phyloP scores from a whole-genome alignment of 1,140 invertebrate species.

The Anastatus disparis region DNA sequence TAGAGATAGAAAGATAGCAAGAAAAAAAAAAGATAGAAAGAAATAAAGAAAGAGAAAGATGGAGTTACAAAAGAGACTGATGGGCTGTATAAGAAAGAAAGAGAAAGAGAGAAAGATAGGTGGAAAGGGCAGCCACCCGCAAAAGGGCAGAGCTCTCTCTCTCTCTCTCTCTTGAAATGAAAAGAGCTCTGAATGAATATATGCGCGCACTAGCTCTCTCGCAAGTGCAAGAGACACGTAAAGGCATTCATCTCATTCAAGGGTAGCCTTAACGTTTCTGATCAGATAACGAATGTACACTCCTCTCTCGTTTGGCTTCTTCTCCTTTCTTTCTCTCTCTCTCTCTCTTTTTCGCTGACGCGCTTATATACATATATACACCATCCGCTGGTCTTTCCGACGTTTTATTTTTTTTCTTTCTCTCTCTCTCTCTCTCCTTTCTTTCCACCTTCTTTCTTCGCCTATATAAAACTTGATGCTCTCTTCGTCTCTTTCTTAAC shows the following conservation, averaged over 20 bases:
- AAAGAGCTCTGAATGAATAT: slow-evolving; percentile 60
- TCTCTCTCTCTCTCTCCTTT: slow-evolving; percentile 25
- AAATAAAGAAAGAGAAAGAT: background rate
- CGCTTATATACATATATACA: background rate
- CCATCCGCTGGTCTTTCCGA: slow-evolving; percentile 36
- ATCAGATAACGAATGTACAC: slow-evolving; percentile 66
- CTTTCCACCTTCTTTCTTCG: background rate
- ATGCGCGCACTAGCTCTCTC: too few species aligned
- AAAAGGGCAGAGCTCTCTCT: slow-evolving; percentile 54
- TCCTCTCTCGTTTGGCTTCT: slow-evolving; percentile 49
- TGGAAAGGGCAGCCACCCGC: slow-evolving; percentile 59
- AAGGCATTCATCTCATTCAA: slow-evolving; percentile 66
- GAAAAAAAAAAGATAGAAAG: slow-evolving; percentile 16
- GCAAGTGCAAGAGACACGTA: slow-evolving; percentile 64
- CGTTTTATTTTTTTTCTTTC: slow-evolving; percentile 30
- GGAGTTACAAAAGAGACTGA: slow-evolving; percentile 40
- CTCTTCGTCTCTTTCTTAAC: slow-evolving; percentile 34
- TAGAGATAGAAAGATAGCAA: slow-evolving; percentile 27
- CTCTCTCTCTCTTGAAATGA: slow-evolving; percentile 61
- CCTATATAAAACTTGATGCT: too few species aligned
- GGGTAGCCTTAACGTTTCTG: slow-evolving; percentile 63
- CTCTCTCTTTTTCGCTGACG: slow-evolving; percentile 29
- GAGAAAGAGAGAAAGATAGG: background rate
- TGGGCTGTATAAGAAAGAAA: slow-evolving; percentile 36
- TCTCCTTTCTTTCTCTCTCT: slow-evolving; percentile 34